These are phyloP conservation scores for Phyllotreta striolata DNA, from an alignment of 2,888 invertebrate species.

Conservation along the genomic window DNA sequence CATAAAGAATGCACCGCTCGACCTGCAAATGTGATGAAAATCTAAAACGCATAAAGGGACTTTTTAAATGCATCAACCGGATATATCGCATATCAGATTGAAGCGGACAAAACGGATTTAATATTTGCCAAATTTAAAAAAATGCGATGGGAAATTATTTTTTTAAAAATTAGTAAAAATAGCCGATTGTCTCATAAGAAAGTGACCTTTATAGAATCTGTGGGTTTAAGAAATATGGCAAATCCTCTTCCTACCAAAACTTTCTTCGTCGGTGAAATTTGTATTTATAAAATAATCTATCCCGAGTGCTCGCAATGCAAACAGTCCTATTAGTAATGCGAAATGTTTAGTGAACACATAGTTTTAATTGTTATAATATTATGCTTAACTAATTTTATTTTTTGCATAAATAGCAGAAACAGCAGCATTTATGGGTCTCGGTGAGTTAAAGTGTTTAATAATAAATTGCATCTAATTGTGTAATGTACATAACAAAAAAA, in stretches of 20 bases:
- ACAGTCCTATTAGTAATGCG: background rate
- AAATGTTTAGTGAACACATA: too few relatives aligned
- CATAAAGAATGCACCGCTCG: slow-evolving; percentile 32
- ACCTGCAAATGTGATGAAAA: slow-evolving; percentile 3
- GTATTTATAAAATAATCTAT: slow-evolving; percentile 4
- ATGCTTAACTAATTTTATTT: too few relatives aligned
- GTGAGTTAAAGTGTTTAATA: background rate
- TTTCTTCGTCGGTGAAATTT: slow-evolving; percentile 47
- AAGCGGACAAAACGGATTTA: background rate
- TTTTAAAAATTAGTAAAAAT: background rate
- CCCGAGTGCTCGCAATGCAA: slow-evolving; percentile 4
- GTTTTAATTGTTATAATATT: too few relatives aligned
- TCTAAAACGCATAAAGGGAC: slow-evolving; percentile 4
- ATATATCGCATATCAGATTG: too few relatives aligned
- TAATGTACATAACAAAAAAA: slow-evolving; percentile 1
- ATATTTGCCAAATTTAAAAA: background rate
- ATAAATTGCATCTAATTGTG: slow-evolving; percentile 20
- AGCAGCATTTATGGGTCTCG: too few relatives aligned
- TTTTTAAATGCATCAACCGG: background rate
- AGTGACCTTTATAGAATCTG: slow-evolving; percentile 28
- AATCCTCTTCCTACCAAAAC: slow-evolving; percentile 46
- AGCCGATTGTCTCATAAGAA: slow-evolving; percentile 32
- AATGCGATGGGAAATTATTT: background rate
- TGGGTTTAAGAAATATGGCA: slow-evolving; percentile 41
- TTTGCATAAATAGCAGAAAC: too few relatives aligned